Evolutionary conservation across 1,140 invertebrate genomes (phyloP), one percentile per base, ranked within the genome.

Genomic region (Caenorhabditis briggsae): DNA sequence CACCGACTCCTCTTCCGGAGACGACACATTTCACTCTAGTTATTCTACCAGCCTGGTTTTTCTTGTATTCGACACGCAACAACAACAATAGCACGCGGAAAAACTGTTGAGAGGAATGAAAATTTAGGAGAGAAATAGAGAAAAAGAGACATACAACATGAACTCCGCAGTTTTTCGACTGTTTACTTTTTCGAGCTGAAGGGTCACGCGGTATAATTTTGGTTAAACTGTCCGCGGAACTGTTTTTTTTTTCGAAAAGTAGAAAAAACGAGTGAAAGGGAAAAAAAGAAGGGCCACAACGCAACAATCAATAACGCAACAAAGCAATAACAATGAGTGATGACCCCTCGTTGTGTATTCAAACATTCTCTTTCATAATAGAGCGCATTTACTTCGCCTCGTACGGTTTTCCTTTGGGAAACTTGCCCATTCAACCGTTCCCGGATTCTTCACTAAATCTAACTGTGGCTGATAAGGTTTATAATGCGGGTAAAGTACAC

Each of bases 401-500:
- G 33, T 33, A 33, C 33, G 1, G 33, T 33, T 33, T 33, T 33
- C 33, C 33, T 33, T 33, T 33, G 33, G 33, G 33, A 33, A 33
- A 33, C 1, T 33, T 33, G 33, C 33, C 33, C 33, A 33, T 33
- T 33, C 33, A 33, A 33, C 33, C 33, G 33, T 33, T 33, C 33
- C 33, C 33, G 33, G 33, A 33, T 33, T 33, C 33, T 33, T 33
- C 33, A 33, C 33, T 33, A 33, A 33, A 33, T 33, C 33, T 33
- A 46, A 43, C 33, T 23, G 70, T 50, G 18, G 1, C 43, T 78
- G 43, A 78, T 78, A 78, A 78, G 20, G n/a, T 53, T 2, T 78
- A 46, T 50, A 78, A 78, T 78, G 46, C 23, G 70, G 46, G 70
- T n/a, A 78, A 78, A 78, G 70, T 78, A 78, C 70, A 78, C 46